Conservation (phyloP, 2,797 vertebrate species). For the Prionace glauca region DNA sequence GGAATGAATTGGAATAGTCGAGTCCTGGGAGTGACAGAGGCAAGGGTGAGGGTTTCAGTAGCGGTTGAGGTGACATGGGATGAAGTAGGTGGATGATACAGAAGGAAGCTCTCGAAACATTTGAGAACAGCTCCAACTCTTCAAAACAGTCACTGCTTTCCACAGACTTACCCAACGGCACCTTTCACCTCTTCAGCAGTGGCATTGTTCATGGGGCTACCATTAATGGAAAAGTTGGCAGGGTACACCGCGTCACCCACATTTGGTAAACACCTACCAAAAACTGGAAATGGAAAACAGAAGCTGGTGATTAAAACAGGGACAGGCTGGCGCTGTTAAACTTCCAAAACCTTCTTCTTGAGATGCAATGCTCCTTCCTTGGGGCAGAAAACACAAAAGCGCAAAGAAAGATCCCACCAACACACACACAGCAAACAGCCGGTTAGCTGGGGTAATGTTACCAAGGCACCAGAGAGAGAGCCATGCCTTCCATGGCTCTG, state of each 20-base stretch:
- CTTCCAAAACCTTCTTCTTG: not conserved
- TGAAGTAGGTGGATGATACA: not conserved
- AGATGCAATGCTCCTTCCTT: not conserved
- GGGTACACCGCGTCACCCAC: conserved; percentile 43
- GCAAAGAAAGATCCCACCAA: not conserved
- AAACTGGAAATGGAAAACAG: conserved; percentile 51
- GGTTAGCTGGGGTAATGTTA: not conserved
- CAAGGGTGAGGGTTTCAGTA: not conserved
- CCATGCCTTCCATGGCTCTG: too few relatives aligned
- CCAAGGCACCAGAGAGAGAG: too few relatives aligned
- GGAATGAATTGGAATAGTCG: not conserved
- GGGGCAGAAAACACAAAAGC: not conserved
- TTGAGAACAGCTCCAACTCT: not conserved
- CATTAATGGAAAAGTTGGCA: conserved; percentile 44
- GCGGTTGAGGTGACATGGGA: not conserved
- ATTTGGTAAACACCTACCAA: conserved; percentile 67
- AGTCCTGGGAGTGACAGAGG: not conserved
- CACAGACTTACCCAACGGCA: conserved; percentile 58
- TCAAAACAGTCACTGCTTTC: not conserved
- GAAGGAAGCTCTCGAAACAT: not conserved
- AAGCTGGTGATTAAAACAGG: not conserved
- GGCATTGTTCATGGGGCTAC: conserved; percentile 48
- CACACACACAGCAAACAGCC: not conserved
- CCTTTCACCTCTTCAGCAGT: conserved; percentile 50
- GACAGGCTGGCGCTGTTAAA: not conserved